Base-by-base conservation (phyloP, 1,140 invertebrate species). In the Telenomus remus region DNA sequence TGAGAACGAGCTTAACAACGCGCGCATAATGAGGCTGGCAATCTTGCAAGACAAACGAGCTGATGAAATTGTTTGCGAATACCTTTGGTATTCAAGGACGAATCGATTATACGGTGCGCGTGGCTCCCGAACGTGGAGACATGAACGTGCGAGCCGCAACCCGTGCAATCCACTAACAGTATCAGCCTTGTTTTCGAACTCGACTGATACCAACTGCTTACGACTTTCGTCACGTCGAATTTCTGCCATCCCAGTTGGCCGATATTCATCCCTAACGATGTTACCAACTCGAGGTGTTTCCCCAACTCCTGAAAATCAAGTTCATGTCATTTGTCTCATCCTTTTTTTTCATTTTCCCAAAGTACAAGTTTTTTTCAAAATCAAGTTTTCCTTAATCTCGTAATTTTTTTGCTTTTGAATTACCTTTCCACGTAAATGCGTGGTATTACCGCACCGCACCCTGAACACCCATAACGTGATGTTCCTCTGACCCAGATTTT, bases 101-200 rank as follows among this genome's bases (percentile, higher is more conserved):
- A 82, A 63, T 87, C 86, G 69, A 87, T 81, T 42, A 87, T 79
- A 69, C 84, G 81, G 56, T 84, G 83, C 15, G 83, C 80, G 51
- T 87, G 83, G 35, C 72, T 80, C 37, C 83, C 84, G 53, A 88
- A 88, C 10, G 87, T 88, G 53, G 86, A 87, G 51, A 93, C 88
- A 61, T 91, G 91, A 83, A 93, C 92, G 78, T 91, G 91, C 68
- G 91, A 91, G n/a, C 92, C 91, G 82, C 95, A 96, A 12, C 95
- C 94, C 60, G 92, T 92, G 85, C 95, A 96, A 87, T 97, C 95
- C 44, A 96, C 91, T 19, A 96, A 89, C 9, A 96, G 87, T 53
- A 92, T 91, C 55, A 96, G 89, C 77, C 92, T 92, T 27, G 91
- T 90, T 76, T 89, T 89, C 46, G 88, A 82, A 59, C 81, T 86